Conservation (phyloP, 2,888 invertebrate genomes). For the Netelia inedita region DNA sequence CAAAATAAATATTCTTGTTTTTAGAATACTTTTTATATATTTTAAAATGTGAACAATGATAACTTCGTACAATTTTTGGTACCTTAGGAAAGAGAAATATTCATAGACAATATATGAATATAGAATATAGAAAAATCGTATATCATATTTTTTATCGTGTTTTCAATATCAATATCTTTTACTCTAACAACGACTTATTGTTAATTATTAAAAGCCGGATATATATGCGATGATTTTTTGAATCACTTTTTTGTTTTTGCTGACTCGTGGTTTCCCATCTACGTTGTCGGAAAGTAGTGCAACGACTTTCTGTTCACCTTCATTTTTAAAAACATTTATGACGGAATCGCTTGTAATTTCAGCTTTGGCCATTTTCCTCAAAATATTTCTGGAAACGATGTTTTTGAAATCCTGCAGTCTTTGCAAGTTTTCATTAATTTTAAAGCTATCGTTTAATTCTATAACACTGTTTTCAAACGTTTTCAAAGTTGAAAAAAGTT, state of each 20-base stretch:
- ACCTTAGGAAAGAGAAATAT: neutral
- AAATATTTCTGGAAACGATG: neutral
- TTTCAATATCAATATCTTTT: neutral
- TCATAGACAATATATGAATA: too few species aligned
- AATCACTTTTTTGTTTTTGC: neutral
- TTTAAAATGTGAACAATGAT: neutral
- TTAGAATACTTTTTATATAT: constrained; percentile 1
- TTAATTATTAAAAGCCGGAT: neutral
- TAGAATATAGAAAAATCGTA: neutral
- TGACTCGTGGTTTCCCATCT: neutral
- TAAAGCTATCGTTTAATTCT: constrained; percentile 1
- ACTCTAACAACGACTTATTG: neutral
- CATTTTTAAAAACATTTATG: too few species aligned
- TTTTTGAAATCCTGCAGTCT: constrained; percentile 4
- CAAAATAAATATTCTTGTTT: constrained; percentile 1
- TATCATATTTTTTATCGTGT: neutral
- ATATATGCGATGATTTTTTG: neutral
- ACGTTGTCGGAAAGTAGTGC: constrained; percentile 1
- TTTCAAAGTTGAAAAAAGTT: constrained; percentile 1
- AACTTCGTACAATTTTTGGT: neutral
- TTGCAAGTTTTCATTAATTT: neutral
- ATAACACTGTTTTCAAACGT: constrained; percentile 8
- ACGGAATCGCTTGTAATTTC: constrained; percentile 9
- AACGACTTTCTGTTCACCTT: constrained; percentile 6
- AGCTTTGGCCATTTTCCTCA: constrained; percentile 3